Conservation (phyloP, 2,797 vertebrate species). For the Myotis myotis region DNA sequence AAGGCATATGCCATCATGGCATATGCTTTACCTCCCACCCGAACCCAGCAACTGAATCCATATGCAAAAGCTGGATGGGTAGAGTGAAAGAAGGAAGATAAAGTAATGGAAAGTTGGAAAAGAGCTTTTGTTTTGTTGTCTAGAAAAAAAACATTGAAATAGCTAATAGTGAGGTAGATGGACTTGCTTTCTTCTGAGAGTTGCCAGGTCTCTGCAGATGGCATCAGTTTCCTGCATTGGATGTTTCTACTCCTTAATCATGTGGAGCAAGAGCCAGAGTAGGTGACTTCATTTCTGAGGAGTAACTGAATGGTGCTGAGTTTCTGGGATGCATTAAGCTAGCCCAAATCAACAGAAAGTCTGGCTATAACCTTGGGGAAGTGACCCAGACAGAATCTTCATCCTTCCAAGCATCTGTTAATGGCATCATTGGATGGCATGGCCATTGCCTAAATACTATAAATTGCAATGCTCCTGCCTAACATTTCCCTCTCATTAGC, state of each 20-base stretch:
- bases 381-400: slow-evolving; percentile 78
- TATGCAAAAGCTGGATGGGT: background rate
- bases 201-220: background rate
- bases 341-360: slow-evolving; percentile 75
- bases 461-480: background rate
- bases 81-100: background rate
- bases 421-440: slow-evolving; percentile 56
- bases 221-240: background rate
- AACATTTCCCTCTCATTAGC: slow-evolving; percentile 20
- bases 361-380: slow-evolving; percentile 71
- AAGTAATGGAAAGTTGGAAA: background rate
- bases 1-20: background rate
- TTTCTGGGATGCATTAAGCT: slow-evolving; percentile 70
- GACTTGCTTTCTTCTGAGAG: background rate
- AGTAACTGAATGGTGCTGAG: slow-evolving; percentile 68
- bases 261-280: slow-evolving; percentile 51
- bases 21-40: background rate
- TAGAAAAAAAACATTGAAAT: background rate
- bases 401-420: slow-evolving; percentile 67
- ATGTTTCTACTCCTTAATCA: background rate
- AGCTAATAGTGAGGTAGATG: background rate
- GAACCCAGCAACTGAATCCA: background rate
- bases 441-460: slow-evolving; percentile 67
- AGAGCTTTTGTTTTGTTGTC: background rate
- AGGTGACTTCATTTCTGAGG: slow-evolving; percentile 70